Evolutionary conservation across 2,888 invertebrate species (phyloP).

Genomic region (Ariolimax columbianus): DNA sequence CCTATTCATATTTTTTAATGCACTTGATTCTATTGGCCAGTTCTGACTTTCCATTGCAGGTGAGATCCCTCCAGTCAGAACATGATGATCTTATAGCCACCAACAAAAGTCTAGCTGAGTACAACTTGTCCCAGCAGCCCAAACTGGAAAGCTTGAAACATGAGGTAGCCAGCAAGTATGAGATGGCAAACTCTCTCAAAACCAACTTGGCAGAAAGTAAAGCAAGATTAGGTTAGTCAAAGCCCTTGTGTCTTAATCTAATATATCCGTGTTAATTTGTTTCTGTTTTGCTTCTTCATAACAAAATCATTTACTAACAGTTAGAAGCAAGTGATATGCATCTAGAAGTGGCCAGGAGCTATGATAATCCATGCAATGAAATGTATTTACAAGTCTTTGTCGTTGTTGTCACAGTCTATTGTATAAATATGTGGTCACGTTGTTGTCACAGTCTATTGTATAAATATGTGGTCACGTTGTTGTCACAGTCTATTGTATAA

Average conservation of each 20-base stretch:
- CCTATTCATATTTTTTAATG: not conserved
- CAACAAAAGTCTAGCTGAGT: conserved; percentile 94
- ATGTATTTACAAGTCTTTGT: too few species aligned
- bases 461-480: too few species aligned
- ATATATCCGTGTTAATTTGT: too few species aligned
- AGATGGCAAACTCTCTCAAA: conserved; percentile 76
- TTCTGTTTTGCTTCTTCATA: too few species aligned
- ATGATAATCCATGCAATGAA: too few species aligned
- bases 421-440: too few species aligned
- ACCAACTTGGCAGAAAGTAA: conserved; percentile 82
- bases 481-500: too few species aligned
- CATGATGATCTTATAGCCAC: conserved; percentile 92
- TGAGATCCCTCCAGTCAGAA: conserved; percentile 86
- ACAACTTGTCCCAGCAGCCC: conserved; percentile 91
- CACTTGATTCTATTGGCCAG: not conserved
- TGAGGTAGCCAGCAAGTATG: conserved; percentile 83
- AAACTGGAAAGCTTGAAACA: conserved; percentile 87
- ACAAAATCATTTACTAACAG: too few species aligned
- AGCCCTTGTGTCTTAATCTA: not conserved
- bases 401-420: too few species aligned
- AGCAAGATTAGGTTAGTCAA: conserved; percentile 84
- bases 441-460: too few species aligned
- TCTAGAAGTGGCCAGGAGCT: too few species aligned
- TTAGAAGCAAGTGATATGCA: too few species aligned
- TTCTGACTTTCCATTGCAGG: conserved; percentile 80